Evolutionary conservation across 2,113 vertebrate species (phyloP), one percentile per base, ranked within the genome.

Genomic region (Buteo buteo): DNA sequence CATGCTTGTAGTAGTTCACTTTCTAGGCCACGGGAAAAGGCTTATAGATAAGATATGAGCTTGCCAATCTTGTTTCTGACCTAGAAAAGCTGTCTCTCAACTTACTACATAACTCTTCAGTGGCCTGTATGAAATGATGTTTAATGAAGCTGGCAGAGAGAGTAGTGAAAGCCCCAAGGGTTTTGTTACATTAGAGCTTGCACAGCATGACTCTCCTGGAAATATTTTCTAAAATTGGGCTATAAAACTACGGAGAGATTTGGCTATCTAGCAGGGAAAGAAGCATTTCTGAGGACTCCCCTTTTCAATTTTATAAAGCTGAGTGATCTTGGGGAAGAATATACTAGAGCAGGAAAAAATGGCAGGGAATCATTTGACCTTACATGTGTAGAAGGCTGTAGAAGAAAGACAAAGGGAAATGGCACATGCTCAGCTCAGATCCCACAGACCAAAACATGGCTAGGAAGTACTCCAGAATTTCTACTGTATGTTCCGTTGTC

Each of bases 111-210:
- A 91, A 94, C 81, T 91, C 94, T 87, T 93, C 95, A 90, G 80
- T 88, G 88, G 86, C 58, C 66, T 96, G 85, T 92, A 86, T 82
- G 95, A 91, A 94, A 84, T 85, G 80, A 96, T 84, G 88, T 93
- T 97, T 96, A 97, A 96, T 94, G 93, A 97, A 96, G 86, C 93
- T 95, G 95, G 91, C 93, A 94, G 86, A 94, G 65, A 94, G 70
- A 91, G 93, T 91, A 95, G 96, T 94, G 94, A 95, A 94, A 97
- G 86, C 96, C 93, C 84, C 93, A 66, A 94, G 96, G 95, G 94
- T 67, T 89, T 95, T 94, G 91, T 87, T 95, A 89, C 86, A 87
- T 95, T 97, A 95, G 49, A 94, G 86, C 58, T 85, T 67, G 78
- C 82, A 74, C 88, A 69, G 88, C 73, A 66, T n/a, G 91, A 84